Percentiles rank a stretch among this genome's conserved stretches.
These are phyloP conservation scores for Oasisia sp. DNA, from an alignment of 2,888 invertebrate species.

Conservation along the genomic window DNA sequence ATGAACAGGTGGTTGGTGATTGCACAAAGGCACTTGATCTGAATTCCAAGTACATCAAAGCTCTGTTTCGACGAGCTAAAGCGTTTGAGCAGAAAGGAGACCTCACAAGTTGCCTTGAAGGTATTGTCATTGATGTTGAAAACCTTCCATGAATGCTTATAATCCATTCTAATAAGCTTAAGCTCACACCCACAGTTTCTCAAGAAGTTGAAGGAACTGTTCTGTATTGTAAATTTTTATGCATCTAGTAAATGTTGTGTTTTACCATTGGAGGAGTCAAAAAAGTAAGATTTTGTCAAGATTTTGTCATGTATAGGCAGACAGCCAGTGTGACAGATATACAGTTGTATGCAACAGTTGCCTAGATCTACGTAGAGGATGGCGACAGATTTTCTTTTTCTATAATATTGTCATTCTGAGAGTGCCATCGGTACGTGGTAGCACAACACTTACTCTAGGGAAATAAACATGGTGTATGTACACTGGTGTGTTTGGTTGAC, in stretches of 20 bases:
- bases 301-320: no score
- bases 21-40: constrained; percentile 85
- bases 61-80: constrained; percentile 77
- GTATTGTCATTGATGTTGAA: constrained; percentile 44
- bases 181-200: neutral
- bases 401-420: no score
- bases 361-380: no score
- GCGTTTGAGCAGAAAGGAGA: constrained; percentile 82
- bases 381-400: no score
- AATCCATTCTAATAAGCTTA: neutral
- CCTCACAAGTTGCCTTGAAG: constrained; percentile 82
- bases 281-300: no score
- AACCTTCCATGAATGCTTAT: neutral
- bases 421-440: no score
- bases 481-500: neutral
- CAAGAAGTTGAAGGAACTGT: neutral
- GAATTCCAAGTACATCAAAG: constrained; percentile 89
- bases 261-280: no score
- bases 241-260: no score
- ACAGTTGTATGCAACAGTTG: no score
- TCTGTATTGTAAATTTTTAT: neutral
- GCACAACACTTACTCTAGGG: no score
- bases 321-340: no score
- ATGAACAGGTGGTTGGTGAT: constrained; percentile 85
- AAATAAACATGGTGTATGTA: neutral